Conservation (phyloP, 2,797 vertebrate species). For the Sebastiscus tertius region DNA sequence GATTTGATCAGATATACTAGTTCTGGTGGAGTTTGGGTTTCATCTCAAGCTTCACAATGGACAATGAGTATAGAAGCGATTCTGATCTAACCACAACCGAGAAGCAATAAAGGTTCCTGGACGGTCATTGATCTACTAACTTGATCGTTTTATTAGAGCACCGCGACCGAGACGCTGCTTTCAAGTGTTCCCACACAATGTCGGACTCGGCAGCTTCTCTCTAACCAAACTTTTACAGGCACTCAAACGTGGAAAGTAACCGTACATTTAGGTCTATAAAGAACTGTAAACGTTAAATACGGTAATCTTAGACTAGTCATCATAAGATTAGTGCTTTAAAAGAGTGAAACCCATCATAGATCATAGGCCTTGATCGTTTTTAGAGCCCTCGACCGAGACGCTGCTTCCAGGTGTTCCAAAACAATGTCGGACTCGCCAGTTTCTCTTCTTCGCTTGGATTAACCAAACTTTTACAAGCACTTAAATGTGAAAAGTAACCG, state of each 20-base stretch:
- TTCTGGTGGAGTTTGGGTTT: conserved; percentile 67
- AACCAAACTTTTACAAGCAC: neutral
- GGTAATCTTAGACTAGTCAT: fast-evolving
- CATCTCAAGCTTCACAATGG: conserved; percentile 24
- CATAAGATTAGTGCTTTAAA: neutral
- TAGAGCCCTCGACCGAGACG: no score
- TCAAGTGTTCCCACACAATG: neutral
- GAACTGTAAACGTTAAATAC: neutral
- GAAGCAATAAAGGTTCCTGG: neutral
- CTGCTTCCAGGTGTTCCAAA: neutral
- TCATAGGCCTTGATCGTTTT: neutral
- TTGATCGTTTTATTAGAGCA: neutral
- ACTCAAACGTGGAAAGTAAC: neutral
- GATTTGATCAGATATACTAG: conserved; percentile 99
- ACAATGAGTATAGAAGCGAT: conserved; percentile 94
- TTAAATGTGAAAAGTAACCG: neutral
- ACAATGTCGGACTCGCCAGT: neutral
- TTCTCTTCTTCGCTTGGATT: neutral
- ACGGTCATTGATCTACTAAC: no score
- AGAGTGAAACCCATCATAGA: neutral
- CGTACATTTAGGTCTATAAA: neutral
- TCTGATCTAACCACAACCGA: conserved; percentile 89
- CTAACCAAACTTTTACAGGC: neutral
- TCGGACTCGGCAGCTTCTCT: no score
- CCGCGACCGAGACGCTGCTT: neutral